These are phyloP conservation scores for Rhizoglyphus robini DNA, from an alignment of 1,140 invertebrate genomes.

Conservation along the genomic window DNA sequence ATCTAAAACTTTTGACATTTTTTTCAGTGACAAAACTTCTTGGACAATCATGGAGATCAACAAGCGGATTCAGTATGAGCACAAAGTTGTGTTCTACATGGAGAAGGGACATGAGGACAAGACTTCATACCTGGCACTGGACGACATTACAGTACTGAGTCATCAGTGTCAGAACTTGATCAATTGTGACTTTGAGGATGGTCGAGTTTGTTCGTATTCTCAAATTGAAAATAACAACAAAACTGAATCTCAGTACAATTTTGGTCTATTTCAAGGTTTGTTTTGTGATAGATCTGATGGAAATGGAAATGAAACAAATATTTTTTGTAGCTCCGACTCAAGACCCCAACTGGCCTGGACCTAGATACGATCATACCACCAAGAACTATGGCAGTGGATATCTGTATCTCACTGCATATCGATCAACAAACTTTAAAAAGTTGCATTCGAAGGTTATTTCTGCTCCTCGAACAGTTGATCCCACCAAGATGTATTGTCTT, in stretches of 20 bases:
- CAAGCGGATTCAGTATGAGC: background rate
- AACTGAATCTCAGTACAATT: background rate
- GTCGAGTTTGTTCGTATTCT: constrained; percentile 4
- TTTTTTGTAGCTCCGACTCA: background rate
- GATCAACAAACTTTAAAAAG: background rate
- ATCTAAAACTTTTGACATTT: background rate
- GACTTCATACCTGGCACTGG: constrained; percentile 22
- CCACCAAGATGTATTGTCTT: background rate
- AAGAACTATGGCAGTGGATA: background rate
- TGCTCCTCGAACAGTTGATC: background rate
- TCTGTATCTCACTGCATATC: background rate
- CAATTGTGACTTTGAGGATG: constrained; percentile 24
- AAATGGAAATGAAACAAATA: too few relatives aligned
- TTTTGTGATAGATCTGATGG: too few relatives aligned
- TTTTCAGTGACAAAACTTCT: background rate
- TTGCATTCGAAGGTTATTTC: constrained; percentile 3
- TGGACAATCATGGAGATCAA: background rate
- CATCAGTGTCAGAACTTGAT: background rate
- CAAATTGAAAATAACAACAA: background rate
- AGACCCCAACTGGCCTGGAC: constrained; percentile 4
- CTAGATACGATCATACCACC: background rate
- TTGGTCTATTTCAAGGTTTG: background rate
- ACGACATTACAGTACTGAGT: constrained; percentile 22
- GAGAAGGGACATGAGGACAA: background rate
- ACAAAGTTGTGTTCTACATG: background rate